Conservation (phyloP, 2,113 vertebrate genomes). For the Cyanocitta stelleri region DNA sequence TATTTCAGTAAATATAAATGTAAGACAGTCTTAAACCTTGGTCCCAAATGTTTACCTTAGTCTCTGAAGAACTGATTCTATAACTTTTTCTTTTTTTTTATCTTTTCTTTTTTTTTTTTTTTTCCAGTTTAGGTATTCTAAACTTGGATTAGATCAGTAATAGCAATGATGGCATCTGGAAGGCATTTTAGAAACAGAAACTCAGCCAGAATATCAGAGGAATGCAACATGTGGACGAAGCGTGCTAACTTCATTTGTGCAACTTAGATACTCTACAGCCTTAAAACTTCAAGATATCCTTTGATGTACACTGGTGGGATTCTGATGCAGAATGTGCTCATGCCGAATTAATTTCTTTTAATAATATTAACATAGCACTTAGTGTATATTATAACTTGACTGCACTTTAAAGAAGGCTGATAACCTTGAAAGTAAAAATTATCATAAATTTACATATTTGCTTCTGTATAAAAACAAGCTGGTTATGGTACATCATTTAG, state of each 20-base stretch:
- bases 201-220: slow-evolving; percentile 44
- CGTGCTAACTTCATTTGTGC: background rate
- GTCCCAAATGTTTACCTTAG: background rate
- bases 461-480: background rate
- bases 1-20: background rate
- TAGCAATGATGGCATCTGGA: slow-evolving; percentile 63
- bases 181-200: slow-evolving; percentile 61
- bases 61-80: background rate
- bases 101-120: too few species aligned
- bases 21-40: background rate
- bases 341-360: background rate
- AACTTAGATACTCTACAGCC: background rate
- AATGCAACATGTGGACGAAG: slow-evolving; percentile 60
- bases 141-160: slow-evolving; percentile 35
- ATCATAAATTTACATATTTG: background rate
- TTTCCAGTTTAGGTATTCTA: background rate
- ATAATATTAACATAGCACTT: background rate
- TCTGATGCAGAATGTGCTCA: background rate
- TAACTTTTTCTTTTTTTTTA: background rate
- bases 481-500: background rate
- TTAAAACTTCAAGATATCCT: background rate
- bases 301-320: background rate
- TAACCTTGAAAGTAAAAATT: background rate
- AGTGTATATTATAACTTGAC: background rate
- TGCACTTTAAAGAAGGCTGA: background rate